Percentiles rank a stretch among this genome's conserved stretches.
These are phyloP conservation scores for Phorcus lineatus DNA, from an alignment of 2,888 invertebrate species.

Conservation along the genomic window DNA sequence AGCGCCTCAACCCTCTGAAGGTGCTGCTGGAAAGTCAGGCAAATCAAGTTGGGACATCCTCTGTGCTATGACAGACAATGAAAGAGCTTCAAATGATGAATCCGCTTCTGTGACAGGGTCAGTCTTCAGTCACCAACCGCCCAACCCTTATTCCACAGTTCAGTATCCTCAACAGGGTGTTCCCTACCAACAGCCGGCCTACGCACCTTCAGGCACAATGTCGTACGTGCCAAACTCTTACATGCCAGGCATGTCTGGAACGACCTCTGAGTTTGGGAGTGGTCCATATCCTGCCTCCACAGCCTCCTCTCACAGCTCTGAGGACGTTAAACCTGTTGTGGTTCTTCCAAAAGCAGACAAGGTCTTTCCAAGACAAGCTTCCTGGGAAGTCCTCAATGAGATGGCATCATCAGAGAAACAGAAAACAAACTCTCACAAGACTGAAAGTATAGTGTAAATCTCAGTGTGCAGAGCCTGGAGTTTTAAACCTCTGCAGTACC, in stretches of 20 bases:
- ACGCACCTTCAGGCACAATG: conserved; percentile 9
- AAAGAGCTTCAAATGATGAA: conserved; percentile 48
- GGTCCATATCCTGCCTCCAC: conserved; percentile 16
- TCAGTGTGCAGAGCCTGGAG: neutral
- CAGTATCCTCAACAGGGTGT: neutral
- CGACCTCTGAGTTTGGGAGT: neutral
- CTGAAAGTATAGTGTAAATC: conserved; percentile 40
- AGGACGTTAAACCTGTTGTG: neutral
- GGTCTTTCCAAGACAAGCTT: conserved; percentile 44
- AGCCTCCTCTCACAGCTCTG: conserved; percentile 20
- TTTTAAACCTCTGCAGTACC: neutral
- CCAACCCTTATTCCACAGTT: conserved; percentile 16
- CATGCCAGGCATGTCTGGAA: neutral
- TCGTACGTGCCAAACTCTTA: neutral
- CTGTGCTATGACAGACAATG: conserved; percentile 59
- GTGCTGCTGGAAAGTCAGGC: conserved; percentile 40
- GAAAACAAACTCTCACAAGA: neutral
- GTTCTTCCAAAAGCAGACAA: conserved; percentile 24
- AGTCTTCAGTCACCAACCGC: conserved; percentile 47
- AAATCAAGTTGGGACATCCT: conserved; percentile 68
- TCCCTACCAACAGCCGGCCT: neutral
- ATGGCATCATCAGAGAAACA: conserved; percentile 38
- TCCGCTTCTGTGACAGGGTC: conserved; percentile 64
- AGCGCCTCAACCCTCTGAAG: conserved; percentile 18
- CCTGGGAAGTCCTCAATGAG: conserved; percentile 49